phyloP scores from a whole-genome alignment of 2,113 vertebrate species.

The Myotis yumanensis region DNA sequence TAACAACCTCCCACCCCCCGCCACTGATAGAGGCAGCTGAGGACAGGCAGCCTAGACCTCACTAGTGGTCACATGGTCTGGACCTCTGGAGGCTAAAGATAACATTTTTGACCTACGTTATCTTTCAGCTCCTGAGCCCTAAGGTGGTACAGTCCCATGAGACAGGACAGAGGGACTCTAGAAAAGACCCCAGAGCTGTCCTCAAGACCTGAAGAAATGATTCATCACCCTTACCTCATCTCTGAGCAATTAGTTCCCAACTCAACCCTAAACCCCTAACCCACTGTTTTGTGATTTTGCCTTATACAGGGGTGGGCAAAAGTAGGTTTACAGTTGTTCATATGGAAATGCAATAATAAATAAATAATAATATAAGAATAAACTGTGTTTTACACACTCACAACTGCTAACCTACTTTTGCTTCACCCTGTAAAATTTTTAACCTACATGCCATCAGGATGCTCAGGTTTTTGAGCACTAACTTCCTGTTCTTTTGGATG shows the following conservation, averaged over 20 bases:
- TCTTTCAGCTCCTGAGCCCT: not conserved
- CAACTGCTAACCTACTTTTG: not conserved
- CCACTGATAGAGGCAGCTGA: not conserved
- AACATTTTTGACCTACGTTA: not conserved
- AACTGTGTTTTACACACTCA: not conserved
- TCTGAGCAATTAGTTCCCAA: not conserved
- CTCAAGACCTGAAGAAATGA: not conserved
- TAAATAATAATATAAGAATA: not conserved
- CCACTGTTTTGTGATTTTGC: not conserved
- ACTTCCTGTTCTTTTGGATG: not conserved
- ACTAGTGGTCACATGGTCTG: not conserved
- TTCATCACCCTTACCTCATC: not conserved
- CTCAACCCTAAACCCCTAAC: not conserved
- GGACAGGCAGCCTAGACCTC: not conserved
- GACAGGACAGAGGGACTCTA: not conserved
- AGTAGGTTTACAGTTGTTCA: not conserved
- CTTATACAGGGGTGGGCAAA: not conserved
- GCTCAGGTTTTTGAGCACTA: not conserved
- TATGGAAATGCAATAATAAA: not conserved
- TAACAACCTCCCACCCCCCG: not conserved
- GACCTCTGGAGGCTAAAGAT: not conserved
- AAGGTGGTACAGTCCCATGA: not conserved
- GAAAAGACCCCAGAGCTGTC: not conserved
- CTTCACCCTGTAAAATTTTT: not conserved
- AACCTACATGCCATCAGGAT: not conserved